Evolutionary conservation across 1,140 invertebrate genomes (phyloP).

Genomic region (Chionoecetes opilio): DNA sequence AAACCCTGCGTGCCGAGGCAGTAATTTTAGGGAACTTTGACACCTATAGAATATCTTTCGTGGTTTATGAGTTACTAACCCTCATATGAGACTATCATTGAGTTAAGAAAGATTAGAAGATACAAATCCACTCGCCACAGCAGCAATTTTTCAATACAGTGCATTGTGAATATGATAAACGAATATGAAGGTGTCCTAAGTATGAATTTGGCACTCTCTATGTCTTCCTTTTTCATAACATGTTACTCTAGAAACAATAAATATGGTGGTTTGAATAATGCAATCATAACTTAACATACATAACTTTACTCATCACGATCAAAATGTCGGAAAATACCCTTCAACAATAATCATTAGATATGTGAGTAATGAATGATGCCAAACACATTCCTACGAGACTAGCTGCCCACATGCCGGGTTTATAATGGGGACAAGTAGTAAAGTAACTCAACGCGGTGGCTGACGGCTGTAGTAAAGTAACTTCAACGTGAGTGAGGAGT

Average conservation of each 20-base stretch:
- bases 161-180: not conserved
- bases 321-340: no score
- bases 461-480: conserved; percentile 30
- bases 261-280: not conserved
- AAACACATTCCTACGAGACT: no score
- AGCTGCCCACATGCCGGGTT: not conserved
- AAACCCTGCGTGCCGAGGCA: not conserved
- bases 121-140: no score
- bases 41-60: not conserved
- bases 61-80: not conserved
- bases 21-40: not conserved
- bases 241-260: not conserved
- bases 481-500: not conserved
- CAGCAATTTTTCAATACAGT: no score
- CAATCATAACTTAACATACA: not conserved
- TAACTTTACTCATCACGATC: no score
- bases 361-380: no score
- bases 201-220: not conserved
- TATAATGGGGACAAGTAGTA: not conserved
- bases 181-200: not conserved
- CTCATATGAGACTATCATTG: not conserved
- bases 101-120: not conserved
- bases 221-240: not conserved
- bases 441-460: no score
- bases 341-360: no score